These are phyloP conservation scores for Hybognathus amarus DNA, from an alignment of 2,797 vertebrate genomes.

Conservation along the genomic window DNA sequence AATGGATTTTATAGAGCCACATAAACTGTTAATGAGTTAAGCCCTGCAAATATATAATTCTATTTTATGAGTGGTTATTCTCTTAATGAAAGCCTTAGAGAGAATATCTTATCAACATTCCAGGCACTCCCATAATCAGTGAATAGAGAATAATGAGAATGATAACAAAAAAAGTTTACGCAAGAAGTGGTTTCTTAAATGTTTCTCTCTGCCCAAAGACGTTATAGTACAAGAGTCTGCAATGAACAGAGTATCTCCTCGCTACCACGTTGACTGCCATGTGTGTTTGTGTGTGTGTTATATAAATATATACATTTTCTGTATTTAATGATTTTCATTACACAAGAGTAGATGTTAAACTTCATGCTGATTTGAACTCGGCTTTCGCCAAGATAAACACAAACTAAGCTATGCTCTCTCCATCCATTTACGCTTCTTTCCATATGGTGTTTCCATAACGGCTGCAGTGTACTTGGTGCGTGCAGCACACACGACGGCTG, in stretches of 20 bases:
- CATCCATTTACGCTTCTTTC: too few species aligned
- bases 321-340: too few species aligned
- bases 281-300: too few species aligned
- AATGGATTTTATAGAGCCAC: not conserved
- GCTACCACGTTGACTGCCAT: not conserved
- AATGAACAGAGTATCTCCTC: too few species aligned
- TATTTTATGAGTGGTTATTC: not conserved
- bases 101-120: conserved; percentile 27
- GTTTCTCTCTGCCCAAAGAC: not conserved
- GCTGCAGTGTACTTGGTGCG: too few species aligned
- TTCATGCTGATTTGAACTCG: too few species aligned
- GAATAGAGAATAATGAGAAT: not conserved
- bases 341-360: too few species aligned
- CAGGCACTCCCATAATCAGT: conserved; percentile 20
- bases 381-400: too few species aligned
- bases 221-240: not conserved
- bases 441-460: too few species aligned
- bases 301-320: too few species aligned
- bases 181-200: conserved; percentile 10
- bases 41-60: conserved; percentile 5
- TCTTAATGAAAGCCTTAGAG: conserved; percentile 23
- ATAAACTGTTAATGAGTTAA: conserved; percentile 32
- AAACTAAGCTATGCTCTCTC: too few species aligned
- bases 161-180: not conserved
- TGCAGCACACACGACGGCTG: too few species aligned